Conservation (phyloP, 2,113 vertebrate genomes). For the Mormyrus iriodes region DNA sequence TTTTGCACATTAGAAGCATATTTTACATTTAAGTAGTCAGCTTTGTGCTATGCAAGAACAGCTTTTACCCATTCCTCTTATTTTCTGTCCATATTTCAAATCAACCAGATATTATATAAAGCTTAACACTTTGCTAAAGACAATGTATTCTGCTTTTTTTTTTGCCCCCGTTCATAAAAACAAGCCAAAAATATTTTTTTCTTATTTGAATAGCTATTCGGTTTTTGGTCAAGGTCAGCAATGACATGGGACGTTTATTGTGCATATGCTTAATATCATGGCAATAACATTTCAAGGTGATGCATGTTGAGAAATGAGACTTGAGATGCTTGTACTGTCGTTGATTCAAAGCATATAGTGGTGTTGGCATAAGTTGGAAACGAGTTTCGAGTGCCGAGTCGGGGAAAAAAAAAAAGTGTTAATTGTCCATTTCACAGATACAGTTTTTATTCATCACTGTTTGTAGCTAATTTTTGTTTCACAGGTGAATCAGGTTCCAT, state of each 20-base stretch:
- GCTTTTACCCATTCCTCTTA: conserved; percentile 73
- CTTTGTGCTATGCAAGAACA: conserved; percentile 97
- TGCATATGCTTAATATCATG: conserved; percentile 77
- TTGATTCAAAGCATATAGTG: background rate
- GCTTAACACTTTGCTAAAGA: conserved; percentile 76
- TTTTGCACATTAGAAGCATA: conserved; percentile 92
- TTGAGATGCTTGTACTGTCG: background rate
- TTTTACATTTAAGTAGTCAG: conserved; percentile 84
- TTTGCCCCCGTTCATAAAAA: conserved; percentile 62
- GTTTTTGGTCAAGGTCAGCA: conserved; percentile 68
- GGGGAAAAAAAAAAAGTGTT: background rate
- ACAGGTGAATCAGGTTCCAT: background rate
- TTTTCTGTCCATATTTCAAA: conserved; percentile 52
- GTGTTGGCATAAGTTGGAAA: background rate
- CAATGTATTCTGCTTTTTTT: conserved; percentile 71
- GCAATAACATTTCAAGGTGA: conserved; percentile 72
- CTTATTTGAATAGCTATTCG: conserved; percentile 65
- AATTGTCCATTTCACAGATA: background rate
- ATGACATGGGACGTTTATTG: conserved; percentile 80
- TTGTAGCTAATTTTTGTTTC: conserved; percentile 1
- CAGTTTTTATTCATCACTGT: background rate
- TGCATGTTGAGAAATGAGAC: background rate
- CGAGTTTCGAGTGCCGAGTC: background rate
- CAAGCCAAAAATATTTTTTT: conserved; percentile 67
- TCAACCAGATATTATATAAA: conserved; percentile 68